Conservation (phyloP, 2,888 invertebrate species). For the Colletes collaris region DNA sequence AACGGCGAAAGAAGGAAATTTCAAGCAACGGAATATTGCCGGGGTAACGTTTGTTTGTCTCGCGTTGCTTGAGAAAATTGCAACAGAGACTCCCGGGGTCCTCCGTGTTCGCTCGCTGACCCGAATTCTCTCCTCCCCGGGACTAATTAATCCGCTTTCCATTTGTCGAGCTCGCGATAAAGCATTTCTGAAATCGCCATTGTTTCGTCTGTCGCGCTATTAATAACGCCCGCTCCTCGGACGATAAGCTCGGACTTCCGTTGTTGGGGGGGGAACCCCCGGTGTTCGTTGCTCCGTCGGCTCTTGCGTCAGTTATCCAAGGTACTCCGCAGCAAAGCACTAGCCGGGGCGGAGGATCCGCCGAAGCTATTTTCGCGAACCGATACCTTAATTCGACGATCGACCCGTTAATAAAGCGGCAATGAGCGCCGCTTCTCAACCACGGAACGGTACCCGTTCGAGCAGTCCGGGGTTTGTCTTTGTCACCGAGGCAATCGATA, state of each 20-base stretch:
- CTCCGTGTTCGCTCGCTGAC: neutral
- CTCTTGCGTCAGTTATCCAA: neutral
- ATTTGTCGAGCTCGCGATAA: constrained; percentile 29
- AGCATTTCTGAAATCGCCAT: constrained; percentile 29
- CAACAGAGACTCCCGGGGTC: constrained; percentile 3
- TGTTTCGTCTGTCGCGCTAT: constrained; percentile 14
- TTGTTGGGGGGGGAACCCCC: neutral
- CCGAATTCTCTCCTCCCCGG: neutral
- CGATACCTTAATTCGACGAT: constrained; percentile 27
- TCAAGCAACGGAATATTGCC: no score
- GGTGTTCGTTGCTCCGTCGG: neutral
- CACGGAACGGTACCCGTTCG: constrained; percentile 2
- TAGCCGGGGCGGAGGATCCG: neutral
- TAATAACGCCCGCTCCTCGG: neutral
- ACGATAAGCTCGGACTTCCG: constrained; percentile 11
- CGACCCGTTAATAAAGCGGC: constrained; percentile 43
- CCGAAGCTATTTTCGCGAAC: neutral
- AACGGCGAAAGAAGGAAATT: neutral
- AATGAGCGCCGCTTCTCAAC: constrained; percentile 23
- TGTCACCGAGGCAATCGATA: constrained; percentile 62
- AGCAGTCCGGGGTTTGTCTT: constrained; percentile 45
- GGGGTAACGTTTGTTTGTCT: neutral
- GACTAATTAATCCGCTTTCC: constrained; percentile 38
- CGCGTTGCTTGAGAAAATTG: neutral
- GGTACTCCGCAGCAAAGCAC: neutral